Percentiles rank a stretch among this genome's conserved stretches.
These are phyloP conservation scores for Pelusios castaneus DNA, from an alignment of 2,113 vertebrate genomes.

Conservation along the genomic window DNA sequence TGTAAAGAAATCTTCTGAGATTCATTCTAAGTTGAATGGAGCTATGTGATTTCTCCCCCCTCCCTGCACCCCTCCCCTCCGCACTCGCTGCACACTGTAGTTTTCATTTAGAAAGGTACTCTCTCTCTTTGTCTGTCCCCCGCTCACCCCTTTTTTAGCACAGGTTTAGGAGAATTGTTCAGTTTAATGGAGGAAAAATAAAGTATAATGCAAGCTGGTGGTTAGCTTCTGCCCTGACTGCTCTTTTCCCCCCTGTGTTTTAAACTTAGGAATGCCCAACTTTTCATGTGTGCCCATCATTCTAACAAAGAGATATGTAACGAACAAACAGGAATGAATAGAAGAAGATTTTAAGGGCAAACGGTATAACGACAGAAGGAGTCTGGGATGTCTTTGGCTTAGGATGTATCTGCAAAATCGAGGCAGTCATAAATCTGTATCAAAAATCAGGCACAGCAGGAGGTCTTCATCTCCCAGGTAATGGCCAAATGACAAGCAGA, in stretches of 20 bases:
- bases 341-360: constrained; percentile 48
- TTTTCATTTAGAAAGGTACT: background rate
- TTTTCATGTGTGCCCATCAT: background rate
- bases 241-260: background rate
- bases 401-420: background rate
- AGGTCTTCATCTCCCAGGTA: constrained; percentile 76
- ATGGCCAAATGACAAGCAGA: constrained; percentile 77
- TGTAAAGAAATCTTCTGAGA: background rate
- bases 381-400: constrained; percentile 50
- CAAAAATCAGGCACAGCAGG: constrained; percentile 70
- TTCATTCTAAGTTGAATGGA: background rate
- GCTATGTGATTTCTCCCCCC: no score
- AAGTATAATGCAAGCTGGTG: background rate
- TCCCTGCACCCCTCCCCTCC: no score
- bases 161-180: background rate
- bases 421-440: constrained; percentile 66
- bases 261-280: background rate
- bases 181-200: background rate
- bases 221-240: background rate
- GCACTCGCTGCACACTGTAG: background rate
- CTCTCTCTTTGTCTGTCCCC: background rate
- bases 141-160: background rate
- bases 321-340: constrained; percentile 44
- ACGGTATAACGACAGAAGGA: constrained; percentile 35
- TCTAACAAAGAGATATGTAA: constrained; percentile 18